Conservation (phyloP, 2,888 invertebrate species). For the Melieria crassipennis region DNA sequence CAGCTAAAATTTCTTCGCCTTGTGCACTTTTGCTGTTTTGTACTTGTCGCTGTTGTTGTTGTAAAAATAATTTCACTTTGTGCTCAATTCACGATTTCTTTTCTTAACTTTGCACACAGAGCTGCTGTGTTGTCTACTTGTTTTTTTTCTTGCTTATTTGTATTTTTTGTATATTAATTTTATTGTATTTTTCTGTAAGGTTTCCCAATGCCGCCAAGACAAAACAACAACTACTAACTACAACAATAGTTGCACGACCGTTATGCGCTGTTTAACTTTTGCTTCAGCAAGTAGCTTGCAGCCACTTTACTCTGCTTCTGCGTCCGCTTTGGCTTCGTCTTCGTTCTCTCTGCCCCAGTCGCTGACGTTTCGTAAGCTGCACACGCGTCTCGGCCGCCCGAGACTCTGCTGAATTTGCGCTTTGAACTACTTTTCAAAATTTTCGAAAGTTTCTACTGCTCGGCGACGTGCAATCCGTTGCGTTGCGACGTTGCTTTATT, state of each 20-base stretch:
- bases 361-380: no score
- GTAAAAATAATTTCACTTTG: conserved; percentile 13
- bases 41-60: conserved; percentile 15
- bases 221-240: conserved; percentile 10
- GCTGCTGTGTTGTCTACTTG: background rate
- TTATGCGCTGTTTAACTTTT: conserved; percentile 38
- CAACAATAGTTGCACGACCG: conserved; percentile 22
- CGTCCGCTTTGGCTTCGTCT: conserved; percentile 16
- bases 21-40: background rate
- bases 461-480: conserved; percentile 36
- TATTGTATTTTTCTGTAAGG: conserved; percentile 3
- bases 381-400: no score
- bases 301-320: conserved; percentile 10
- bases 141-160: conserved; percentile 1
- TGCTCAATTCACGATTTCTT: background rate
- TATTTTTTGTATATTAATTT: conserved; percentile 18
- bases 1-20: conserved; percentile 5
- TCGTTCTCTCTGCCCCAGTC: background rate
- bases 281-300: conserved; percentile 28
- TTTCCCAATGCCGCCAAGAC: conserved; percentile 11
- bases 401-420: conserved; percentile 37
- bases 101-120: background rate
- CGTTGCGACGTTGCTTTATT: conserved; percentile 10
- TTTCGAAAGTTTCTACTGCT: conserved; percentile 56
- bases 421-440: conserved; percentile 53